Evolutionary conservation across 35 echinoderm and acorn worm genomes (phyloP).

Genomic region (Hemicentrotus pulcherrimus): DNA sequence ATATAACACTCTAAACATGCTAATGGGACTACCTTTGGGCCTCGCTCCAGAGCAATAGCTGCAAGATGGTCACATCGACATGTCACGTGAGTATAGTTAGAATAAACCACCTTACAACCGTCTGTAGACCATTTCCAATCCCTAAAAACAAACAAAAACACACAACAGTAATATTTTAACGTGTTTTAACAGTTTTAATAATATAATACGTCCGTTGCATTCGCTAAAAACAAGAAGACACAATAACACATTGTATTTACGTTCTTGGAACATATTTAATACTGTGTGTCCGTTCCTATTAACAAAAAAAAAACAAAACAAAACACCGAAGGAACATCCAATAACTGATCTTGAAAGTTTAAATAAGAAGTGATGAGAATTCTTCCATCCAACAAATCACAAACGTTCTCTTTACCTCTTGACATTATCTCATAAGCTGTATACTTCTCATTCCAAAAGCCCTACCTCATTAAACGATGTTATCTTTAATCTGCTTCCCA

Average conservation of each 20-base stretch:
- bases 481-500: neutral
- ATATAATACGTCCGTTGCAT: neutral
- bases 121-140: constrained; percentile 39
- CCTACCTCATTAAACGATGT: neutral
- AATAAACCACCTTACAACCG: neutral
- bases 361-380: too few relatives aligned
- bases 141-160: neutral
- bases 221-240: neutral
- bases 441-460: neutral
- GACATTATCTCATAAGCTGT: neutral
- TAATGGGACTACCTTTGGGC: neutral
- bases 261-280: neutral
- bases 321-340: too few relatives aligned
- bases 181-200: neutral
- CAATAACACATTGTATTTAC: neutral
- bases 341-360: too few relatives aligned
- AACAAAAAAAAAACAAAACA: too few relatives aligned
- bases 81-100: constrained; percentile 43
- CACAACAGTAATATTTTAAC: neutral
- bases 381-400: neutral
- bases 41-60: constrained; percentile 15
- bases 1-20: too few relatives aligned
- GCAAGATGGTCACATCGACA: constrained; percentile 36
- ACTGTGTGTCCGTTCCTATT: neutral
- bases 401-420: neutral